Base-by-base conservation (phyloP, 2,888 invertebrate species). In the Aplocera efformata region DNA sequence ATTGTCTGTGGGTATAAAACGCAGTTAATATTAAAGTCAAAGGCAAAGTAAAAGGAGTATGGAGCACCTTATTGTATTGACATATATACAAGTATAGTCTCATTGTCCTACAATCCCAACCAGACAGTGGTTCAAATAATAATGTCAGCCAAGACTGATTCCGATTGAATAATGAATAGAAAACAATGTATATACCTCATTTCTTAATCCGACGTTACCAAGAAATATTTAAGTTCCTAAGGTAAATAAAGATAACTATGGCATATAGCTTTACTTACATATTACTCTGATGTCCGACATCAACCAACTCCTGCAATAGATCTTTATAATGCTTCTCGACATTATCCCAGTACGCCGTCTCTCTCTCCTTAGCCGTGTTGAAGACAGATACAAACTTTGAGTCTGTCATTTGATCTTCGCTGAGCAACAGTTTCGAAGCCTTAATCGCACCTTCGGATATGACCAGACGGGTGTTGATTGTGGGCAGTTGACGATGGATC, bases 401-500 rank as follows among this genome's bases (percentile, higher is more conserved):
- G 6, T 84, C 69, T 0, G 58, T 48, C 2, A 79, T 57, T 30
- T 88, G 74, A 0, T 75, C 67, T 3, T 68, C 69, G 0, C 84
- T 79, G 0, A 79, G 83, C 6, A 94, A 71, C 1, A 57, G 47
- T 1, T 72, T 65, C 0, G 91, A 92, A 0, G 82, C 71, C 1
- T 78, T 65, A 2, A 92, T 62, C 7, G 90, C 89, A 0, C 62
- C 59, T 1, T 90, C 82, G 0, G 91, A 84, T 44, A 93, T 80
- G 9, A 86, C 74, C 0, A 91, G 67, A 1, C 88, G 83, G 1
- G 93, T 92, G 37, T 91, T 90, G 8, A 91, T 89, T 0, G 92
- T 91, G 0, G 91, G 91, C 63, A 93, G 92, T 51, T 88, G 82
- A 17, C 91, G 90, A 40, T 90, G 89, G 0, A 93, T 77, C 0